These are phyloP conservation scores for Megastigmus dorsalis DNA, from an alignment of 2,888 invertebrate species.

Conservation along the genomic window DNA sequence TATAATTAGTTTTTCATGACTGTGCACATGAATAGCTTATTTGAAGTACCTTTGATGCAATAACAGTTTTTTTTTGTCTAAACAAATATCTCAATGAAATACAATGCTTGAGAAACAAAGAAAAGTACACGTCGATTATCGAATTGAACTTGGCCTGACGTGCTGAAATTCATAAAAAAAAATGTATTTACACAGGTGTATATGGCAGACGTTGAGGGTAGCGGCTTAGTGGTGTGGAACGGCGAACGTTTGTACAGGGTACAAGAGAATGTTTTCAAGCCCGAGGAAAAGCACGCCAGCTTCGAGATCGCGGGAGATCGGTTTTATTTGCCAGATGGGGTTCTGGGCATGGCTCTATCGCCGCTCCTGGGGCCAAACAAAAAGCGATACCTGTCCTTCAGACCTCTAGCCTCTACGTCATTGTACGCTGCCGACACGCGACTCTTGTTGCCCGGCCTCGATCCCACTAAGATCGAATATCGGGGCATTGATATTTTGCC, in stretches of 20 bases:
- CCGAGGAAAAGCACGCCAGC: conserved; percentile 30
- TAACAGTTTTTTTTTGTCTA: too few species aligned
- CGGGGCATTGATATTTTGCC: conserved; percentile 34
- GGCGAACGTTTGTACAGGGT: conserved; percentile 55
- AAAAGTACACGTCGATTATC: too few species aligned
- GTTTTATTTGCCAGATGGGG: conserved; percentile 82
- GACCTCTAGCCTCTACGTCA: conserved; percentile 59
- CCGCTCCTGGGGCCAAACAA: too few species aligned
- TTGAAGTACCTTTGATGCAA: too few species aligned
- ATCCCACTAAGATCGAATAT: background rate
- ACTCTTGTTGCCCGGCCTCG: conserved; percentile 5
- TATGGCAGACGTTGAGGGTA: conserved; percentile 59
- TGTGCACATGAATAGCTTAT: too few species aligned
- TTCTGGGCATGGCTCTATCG: conserved; percentile 78
- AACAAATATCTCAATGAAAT: too few species aligned
- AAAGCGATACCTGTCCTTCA: conserved; percentile 54
- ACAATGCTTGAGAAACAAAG: too few species aligned
- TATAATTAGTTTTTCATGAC: too few species aligned
- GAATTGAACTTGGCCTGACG: too few species aligned
- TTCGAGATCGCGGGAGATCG: conserved; percentile 74
- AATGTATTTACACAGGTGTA: conserved; percentile 58
- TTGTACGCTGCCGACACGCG: conserved; percentile 30
- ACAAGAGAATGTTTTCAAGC: conserved; percentile 40
- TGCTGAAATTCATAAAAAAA: too few species aligned
- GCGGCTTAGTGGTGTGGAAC: conserved; percentile 56